Base-by-base conservation (phyloP, 2,888 invertebrate genomes). In the Carpatolechia fugitivella region DNA sequence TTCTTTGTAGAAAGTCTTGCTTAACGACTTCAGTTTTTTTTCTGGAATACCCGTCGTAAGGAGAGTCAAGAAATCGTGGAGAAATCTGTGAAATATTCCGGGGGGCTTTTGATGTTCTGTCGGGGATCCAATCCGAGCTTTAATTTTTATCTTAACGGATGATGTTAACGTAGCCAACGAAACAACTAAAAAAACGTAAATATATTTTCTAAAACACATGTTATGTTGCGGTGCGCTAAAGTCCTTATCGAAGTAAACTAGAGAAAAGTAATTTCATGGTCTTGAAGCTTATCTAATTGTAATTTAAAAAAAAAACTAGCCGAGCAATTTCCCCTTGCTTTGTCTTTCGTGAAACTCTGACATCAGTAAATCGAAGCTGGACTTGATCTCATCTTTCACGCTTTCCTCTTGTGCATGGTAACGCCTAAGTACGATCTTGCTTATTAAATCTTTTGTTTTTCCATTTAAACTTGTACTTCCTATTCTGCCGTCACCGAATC, bases 81-180 rank as follows among this genome's bases (percentile, higher is more conserved):
- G n/a, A 63, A 87, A 85, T 10, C 46, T 65, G 56, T 68, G 73
- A 50, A 86, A 87, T 35, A 80, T 74, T 4, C 70, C 75, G 18
- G 47, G 31, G 1, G 3, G 16, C 16, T 40, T 40, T 6, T 10
- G 18, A 10, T 16, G 1, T 8, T 8, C 2, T 16, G 1, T 7
- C 5, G 10, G 10, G 14, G 16, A 14, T 1, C 16, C 16, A 16
- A 10, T 1, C 16, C 10, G 3, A 18, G 1, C 16, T 18, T 40
- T 16, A 2, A 14, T 10, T 4, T 18, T 18, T 14, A 40, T 1
- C 1, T 10, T 18, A 7, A 36, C 4, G 5, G 11, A 1, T 36
- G 36, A 13, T 1, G 11, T 5, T 13, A 13, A 5, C 5, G 11
- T 40, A 16, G 8, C 40, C 10, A 40, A 10, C 18, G 40, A 14